Percentiles rank a stretch among this genome's conserved stretches.
These are phyloP conservation scores for Machimus atricapillus DNA, from an alignment of 2,888 invertebrate species.

Conservation along the genomic window DNA sequence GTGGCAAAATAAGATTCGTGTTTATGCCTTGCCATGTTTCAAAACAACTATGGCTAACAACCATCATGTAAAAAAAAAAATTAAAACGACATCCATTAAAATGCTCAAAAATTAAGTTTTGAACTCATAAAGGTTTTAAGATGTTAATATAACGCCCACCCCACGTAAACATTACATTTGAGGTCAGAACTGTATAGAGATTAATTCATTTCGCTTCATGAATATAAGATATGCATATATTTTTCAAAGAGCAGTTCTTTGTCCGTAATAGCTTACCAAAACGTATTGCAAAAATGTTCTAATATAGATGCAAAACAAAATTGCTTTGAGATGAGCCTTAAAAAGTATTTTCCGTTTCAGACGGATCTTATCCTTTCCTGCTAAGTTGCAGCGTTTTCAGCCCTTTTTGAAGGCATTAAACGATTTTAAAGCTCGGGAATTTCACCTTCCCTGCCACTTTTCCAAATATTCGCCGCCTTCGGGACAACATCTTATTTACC, in stretches of 20 bases:
- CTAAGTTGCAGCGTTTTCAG: background rate
- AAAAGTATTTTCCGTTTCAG: background rate
- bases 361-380: background rate
- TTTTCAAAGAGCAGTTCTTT: background rate
- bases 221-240: background rate
- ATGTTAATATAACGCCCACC: too few relatives aligned
- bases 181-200: background rate
- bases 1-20: too few relatives aligned
- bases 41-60: too few relatives aligned
- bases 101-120: too few relatives aligned
- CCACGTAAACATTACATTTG: too few relatives aligned
- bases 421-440: background rate
- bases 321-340: background rate
- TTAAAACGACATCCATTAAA: too few relatives aligned
- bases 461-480: conserved; percentile 8
- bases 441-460: background rate
- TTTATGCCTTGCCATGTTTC: too few relatives aligned
- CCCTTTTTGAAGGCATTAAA: background rate
- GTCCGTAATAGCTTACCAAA: background rate
- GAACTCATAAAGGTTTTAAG: too few relatives aligned
- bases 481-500: conserved; percentile 5
- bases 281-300: background rate
- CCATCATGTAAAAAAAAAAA: too few relatives aligned
- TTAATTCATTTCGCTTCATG: background rate
- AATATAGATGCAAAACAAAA: background rate